Evolutionary conservation across 2,113 vertebrate genomes (phyloP).

Genomic region (Hipposideros armiger): DNA sequence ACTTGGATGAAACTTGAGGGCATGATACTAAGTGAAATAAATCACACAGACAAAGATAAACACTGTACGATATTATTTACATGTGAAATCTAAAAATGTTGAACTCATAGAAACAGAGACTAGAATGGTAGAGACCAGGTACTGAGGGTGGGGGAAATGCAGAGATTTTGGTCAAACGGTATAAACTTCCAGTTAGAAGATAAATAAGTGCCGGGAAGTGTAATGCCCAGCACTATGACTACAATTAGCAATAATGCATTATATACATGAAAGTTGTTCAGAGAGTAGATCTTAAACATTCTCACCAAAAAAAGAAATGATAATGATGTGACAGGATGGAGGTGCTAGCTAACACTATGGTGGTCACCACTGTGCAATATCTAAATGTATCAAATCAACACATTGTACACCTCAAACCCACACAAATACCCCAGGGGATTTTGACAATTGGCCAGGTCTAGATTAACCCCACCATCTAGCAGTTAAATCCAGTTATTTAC

Average conservation of each 20-base stretch:
- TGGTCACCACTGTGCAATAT: neutral
- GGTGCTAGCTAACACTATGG: neutral
- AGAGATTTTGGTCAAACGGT: neutral
- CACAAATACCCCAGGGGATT: neutral
- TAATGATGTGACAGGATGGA: neutral
- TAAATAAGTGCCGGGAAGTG: neutral
- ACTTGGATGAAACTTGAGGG: neutral
- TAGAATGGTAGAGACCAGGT: neutral
- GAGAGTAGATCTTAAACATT: neutral
- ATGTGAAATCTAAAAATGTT: neutral
- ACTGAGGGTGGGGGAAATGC: neutral
- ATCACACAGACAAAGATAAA: neutral
- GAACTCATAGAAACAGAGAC: neutral
- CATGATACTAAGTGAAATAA: neutral
- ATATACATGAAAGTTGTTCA: neutral
- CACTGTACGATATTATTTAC: neutral
- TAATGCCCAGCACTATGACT: neutral
- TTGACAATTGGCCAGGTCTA: neutral
- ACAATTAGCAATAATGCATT: neutral
- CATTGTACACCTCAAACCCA: neutral
- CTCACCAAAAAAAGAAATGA: neutral
- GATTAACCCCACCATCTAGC: neutral
- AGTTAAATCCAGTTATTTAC: neutral
- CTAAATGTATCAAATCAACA: neutral
- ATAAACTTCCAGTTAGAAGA: neutral